Evolutionary conservation across 1,140 invertebrate genomes (phyloP).

Genomic region (Sesamia nonagrioides): DNA sequence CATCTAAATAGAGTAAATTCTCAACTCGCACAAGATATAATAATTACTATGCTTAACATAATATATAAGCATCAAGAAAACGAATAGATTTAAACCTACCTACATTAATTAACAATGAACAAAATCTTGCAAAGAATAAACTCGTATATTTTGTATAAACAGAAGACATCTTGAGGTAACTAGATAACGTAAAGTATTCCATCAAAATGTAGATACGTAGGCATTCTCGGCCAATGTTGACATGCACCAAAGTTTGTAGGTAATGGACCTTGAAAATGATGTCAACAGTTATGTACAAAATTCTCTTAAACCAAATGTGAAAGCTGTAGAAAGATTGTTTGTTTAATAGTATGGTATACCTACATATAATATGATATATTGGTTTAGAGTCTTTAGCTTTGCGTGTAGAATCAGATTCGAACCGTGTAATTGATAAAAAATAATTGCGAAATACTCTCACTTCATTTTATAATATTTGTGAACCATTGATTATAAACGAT

Average conservation of each 20-base stretch:
- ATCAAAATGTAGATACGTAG: not conserved
- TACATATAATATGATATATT: not conserved
- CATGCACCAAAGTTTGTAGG: slow-evolving; percentile 5
- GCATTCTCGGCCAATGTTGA: not conserved
- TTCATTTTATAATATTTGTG: not conserved
- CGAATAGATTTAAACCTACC: too few relatives aligned
- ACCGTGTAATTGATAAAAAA: too few relatives aligned
- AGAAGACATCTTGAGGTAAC: not conserved
- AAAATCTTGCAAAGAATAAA: too few relatives aligned
- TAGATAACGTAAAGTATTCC: not conserved
- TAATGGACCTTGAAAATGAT: slow-evolving; percentile 15
- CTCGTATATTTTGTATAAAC: too few relatives aligned
- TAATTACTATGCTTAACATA: too few relatives aligned
- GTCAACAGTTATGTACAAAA: not conserved
- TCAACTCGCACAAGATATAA: too few relatives aligned
- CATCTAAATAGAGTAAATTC: too few relatives aligned
- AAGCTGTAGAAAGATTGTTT: not conserved
- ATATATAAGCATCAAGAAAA: too few relatives aligned
- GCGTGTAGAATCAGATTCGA: too few relatives aligned
- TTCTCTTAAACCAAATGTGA: slow-evolving; percentile 20
- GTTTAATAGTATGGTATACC: not conserved
- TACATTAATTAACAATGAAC: too few relatives aligned
- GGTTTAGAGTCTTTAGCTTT: too few relatives aligned
- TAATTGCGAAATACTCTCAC: not conserved
- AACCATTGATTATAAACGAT: not conserved